Evolutionary conservation across 2,797 vertebrate genomes (phyloP).

Genomic region (Clarias pachynema): DNA sequence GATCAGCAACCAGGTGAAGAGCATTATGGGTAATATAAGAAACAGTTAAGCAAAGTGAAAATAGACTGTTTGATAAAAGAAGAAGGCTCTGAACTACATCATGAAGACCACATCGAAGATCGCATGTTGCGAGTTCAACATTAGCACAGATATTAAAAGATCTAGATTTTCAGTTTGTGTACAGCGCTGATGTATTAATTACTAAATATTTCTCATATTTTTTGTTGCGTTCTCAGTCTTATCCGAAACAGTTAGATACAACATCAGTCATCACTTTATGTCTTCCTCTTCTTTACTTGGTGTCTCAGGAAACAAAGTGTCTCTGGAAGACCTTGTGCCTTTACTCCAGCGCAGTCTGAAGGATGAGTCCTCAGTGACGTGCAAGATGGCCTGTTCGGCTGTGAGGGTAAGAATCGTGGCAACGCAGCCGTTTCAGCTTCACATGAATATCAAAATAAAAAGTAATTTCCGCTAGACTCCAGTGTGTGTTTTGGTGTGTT

Average conservation of each 20-base stretch:
- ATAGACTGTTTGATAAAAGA: not conserved
- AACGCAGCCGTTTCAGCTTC: too few species aligned
- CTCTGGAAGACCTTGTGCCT: slow-evolving; percentile 87
- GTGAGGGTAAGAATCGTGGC: slow-evolving; percentile 82
- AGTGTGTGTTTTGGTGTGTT: not conserved
- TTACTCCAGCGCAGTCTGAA: slow-evolving; percentile 86
- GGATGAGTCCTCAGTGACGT: slow-evolving; percentile 95
- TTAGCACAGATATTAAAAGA: not conserved
- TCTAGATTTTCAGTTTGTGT: not conserved
- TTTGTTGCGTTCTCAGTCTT: not conserved
- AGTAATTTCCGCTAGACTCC: not conserved
- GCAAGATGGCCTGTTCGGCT: slow-evolving; percentile 92
- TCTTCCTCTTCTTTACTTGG: not conserved
- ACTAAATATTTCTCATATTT: not conserved
- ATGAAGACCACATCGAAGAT: not conserved
- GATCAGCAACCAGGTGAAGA: not conserved
- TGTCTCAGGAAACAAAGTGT: slow-evolving; percentile 82
- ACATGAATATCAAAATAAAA: not conserved
- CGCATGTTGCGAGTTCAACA: not conserved
- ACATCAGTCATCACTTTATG: not conserved
- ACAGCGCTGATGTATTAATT: too few species aligned
- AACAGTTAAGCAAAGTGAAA: not conserved
- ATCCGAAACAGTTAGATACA: not conserved
- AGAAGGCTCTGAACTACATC: not conserved
- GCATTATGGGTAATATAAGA: not conserved